These are phyloP conservation scores for Saccostrea glomerata DNA, from an alignment of 1,140 invertebrate genomes.

Conservation along the genomic window DNA sequence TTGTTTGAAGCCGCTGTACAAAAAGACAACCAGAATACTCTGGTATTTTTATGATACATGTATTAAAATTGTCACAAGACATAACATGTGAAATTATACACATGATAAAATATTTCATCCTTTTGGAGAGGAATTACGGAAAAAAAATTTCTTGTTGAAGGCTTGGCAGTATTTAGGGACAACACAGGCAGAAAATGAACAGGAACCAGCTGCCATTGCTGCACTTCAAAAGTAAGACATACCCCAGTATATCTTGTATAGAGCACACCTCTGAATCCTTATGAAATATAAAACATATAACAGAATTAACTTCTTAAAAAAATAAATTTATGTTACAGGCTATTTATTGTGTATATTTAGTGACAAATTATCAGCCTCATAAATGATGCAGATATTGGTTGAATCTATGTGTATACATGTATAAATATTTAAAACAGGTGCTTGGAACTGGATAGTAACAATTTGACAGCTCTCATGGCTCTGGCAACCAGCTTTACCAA, in stretches of 20 bases:
- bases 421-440: conserved; percentile 80
- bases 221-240: conserved; percentile 86
- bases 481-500: conserved; percentile 97
- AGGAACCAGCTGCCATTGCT: conserved; percentile 92
- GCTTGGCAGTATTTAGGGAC: conserved; percentile 84
- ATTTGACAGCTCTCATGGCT: conserved; percentile 91
- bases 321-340: too few species aligned
- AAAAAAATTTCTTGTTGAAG: conserved; percentile 61
- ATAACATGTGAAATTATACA: background rate
- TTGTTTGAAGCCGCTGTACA: conserved; percentile 97
- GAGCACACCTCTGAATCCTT: background rate
- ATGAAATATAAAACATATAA: background rate
- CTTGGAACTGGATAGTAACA: conserved; percentile 88
- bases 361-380: too few species aligned
- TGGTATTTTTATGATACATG: conserved; percentile 82
- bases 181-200: conserved; percentile 95
- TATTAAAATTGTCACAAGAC: background rate
- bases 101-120: background rate
- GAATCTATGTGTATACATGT: too few species aligned
- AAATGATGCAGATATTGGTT: too few species aligned
- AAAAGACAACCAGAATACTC: conserved; percentile 88
- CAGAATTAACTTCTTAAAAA: too few species aligned
- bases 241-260: background rate
- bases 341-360: too few species aligned
- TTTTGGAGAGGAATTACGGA: background rate